phyloP scores from a whole-genome alignment of 2,113 vertebrate species.

The Phoenicopterus ruber region DNA sequence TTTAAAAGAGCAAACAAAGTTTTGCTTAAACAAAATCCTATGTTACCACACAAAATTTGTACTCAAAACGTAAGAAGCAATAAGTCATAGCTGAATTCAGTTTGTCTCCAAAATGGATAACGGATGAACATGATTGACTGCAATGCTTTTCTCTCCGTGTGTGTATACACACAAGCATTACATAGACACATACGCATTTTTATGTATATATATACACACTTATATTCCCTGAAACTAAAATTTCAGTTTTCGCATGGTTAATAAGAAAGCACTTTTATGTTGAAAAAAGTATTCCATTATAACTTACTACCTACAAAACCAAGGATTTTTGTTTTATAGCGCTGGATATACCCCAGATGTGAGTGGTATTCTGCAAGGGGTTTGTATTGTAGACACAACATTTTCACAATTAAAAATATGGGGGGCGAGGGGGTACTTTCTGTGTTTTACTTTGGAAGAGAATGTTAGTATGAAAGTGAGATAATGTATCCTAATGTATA shows the following conservation, averaged over 20 bases:
- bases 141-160: background rate
- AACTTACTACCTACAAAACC: background rate
- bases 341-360: background rate
- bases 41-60: background rate
- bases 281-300: background rate
- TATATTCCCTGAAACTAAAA: background rate
- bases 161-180: background rate
- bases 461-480: background rate
- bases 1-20: conserved; percentile 28
- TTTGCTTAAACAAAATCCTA: conserved; percentile 28
- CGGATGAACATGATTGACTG: background rate
- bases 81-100: background rate
- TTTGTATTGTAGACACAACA: background rate
- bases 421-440: background rate
- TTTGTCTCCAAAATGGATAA: background rate
- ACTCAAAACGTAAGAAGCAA: background rate
- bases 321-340: background rate
- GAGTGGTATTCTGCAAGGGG: background rate
- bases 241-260: background rate
- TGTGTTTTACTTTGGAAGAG: background rate
- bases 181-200: background rate
- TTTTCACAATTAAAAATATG: background rate
- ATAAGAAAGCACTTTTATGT: background rate
- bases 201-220: background rate
- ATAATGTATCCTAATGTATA: background rate